phyloP scores from a whole-genome alignment of 2,113 vertebrate species.

The Oreocharis arfaki region DNA sequence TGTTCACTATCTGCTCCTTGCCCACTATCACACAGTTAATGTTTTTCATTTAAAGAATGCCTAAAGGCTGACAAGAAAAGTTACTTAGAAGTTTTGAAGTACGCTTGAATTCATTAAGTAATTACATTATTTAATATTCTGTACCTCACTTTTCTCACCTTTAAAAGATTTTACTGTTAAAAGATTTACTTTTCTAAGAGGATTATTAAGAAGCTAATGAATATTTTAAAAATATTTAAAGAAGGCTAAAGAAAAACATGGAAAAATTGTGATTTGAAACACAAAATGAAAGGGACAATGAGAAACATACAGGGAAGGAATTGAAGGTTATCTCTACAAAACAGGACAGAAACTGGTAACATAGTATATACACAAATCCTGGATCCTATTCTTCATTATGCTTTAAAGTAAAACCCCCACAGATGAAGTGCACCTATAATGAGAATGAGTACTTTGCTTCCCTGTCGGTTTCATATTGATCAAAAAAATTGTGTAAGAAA shows the following conservation, averaged over 20 bases:
- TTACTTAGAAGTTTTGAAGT: neutral
- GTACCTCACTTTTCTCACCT: neutral
- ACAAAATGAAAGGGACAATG: neutral
- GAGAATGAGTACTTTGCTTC: neutral
- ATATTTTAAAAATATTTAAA: neutral
- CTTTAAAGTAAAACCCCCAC: neutral
- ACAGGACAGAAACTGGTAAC: neutral
- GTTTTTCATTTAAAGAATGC: neutral
- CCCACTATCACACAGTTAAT: neutral
- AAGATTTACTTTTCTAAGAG: neutral
- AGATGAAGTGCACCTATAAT: neutral
- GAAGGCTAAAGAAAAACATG: neutral
- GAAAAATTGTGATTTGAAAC: neutral
- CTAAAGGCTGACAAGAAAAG: neutral
- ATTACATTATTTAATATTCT: neutral
- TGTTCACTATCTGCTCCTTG: neutral
- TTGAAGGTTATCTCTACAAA: neutral
- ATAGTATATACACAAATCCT: neutral
- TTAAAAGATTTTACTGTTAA: neutral
- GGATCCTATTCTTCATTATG: neutral
- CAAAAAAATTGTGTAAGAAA: neutral
- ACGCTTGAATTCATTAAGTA: neutral
- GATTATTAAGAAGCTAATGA: neutral
- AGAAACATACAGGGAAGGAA: neutral
- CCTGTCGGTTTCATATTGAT: neutral